These are phyloP conservation scores for Acrobasis consociella DNA, from an alignment of 2,888 invertebrate genomes.

Conservation along the genomic window DNA sequence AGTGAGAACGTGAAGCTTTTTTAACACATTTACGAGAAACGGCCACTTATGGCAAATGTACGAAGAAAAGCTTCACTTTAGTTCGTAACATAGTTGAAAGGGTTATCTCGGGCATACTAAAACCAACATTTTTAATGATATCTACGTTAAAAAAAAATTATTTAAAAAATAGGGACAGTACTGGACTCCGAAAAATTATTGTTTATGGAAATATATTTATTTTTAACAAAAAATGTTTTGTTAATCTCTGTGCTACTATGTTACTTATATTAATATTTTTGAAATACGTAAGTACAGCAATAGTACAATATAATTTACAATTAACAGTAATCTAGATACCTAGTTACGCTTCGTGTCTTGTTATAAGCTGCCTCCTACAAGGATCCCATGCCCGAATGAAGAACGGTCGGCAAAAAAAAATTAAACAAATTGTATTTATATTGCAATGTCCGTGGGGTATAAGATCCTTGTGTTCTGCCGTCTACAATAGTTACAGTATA, in stretches of 20 bases:
- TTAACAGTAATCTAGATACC: constrained; percentile 8
- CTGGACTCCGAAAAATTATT: too few species aligned
- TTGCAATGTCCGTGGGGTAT: background rate
- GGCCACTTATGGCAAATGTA: too few species aligned
- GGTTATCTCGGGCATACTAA: too few species aligned
- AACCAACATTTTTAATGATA: too few species aligned
- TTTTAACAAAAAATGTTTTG: too few species aligned
- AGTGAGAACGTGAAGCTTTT: too few species aligned
- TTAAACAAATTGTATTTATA: background rate
- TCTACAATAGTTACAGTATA: constrained; percentile 27
- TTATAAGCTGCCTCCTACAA: background rate
- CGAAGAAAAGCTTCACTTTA: too few species aligned
- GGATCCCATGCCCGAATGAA: background rate
- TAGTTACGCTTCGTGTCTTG: background rate
- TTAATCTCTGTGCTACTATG: background rate
- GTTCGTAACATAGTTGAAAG: too few species aligned
- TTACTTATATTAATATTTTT: background rate
- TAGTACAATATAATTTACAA: constrained; percentile 15
- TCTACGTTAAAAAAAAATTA: too few species aligned
- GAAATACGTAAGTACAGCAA: background rate
- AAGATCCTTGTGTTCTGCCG: constrained; percentile 27
- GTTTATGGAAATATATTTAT: too few species aligned
- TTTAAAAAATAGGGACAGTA: too few species aligned
- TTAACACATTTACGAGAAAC: too few species aligned
- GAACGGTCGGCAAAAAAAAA: background rate